A percentile compares a stretch with the other conserved stretches of the same genome.
Conservation (phyloP, 1,140 invertebrate genomes). For the Sitodiplosis mosellana region DNA sequence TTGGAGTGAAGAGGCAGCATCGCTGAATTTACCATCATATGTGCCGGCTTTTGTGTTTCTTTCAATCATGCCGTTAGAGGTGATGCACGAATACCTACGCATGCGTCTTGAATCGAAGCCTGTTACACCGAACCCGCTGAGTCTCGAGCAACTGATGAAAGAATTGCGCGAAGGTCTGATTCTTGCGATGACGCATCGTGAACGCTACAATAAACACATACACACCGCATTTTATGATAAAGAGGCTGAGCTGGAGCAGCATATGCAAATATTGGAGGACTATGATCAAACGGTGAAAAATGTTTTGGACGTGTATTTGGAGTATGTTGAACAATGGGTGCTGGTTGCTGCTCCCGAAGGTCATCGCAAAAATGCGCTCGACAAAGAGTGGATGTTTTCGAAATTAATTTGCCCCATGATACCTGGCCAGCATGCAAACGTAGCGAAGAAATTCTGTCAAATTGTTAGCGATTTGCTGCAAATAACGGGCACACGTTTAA, state of each 20-base stretch:
- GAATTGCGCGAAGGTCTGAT: conserved; percentile 72
- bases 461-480: conserved; percentile 20
- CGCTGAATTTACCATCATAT: conserved; percentile 67
- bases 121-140: conserved; percentile 64
- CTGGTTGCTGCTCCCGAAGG: conserved; percentile 44
- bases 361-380: conserved; percentile 55
- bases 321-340: conserved; percentile 56
- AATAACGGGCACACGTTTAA: conserved; percentile 16
- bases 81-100: conserved; percentile 71
- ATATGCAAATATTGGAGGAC: conserved; percentile 40
- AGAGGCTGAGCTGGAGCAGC: conserved; percentile 24
- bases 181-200: conserved; percentile 56
- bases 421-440: conserved; percentile 41
- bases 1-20: conserved; percentile 55
- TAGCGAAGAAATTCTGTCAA: conserved; percentile 40
- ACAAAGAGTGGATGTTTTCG: conserved; percentile 64
- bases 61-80: conserved; percentile 59
- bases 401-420: conserved; percentile 50
- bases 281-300: conserved; percentile 63
- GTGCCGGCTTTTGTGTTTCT: conserved; percentile 68
- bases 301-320: conserved; percentile 54
- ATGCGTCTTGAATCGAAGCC: conserved; percentile 69
- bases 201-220: conserved; percentile 52
- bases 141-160: conserved; percentile 65
- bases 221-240: conserved; percentile 40